Evolutionary conservation across 2,797 vertebrate genomes (phyloP).

Genomic region (Scarus forsteni): DNA sequence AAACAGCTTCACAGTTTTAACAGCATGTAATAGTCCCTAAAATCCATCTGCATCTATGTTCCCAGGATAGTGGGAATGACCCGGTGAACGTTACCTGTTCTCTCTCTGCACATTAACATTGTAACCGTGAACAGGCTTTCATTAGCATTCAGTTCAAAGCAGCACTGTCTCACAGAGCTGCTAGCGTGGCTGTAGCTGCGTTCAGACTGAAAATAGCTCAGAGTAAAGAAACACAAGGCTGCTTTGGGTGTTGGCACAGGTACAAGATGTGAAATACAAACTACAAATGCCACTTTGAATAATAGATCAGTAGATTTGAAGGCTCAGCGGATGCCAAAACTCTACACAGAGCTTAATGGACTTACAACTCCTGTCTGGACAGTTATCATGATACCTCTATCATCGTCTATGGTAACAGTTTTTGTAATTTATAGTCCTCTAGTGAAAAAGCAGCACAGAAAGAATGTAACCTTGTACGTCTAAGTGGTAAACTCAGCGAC

Average conservation of each 20-base stretch:
- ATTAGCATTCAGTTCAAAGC: conserved; percentile 5
- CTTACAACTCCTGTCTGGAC: conserved; percentile 1
- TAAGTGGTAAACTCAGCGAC: too few relatives aligned
- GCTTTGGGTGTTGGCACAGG: neutral
- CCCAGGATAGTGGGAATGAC: neutral
- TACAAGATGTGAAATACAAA: neutral
- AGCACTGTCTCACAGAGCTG: neutral
- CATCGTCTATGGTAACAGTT: too few relatives aligned
- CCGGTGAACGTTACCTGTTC: neutral
- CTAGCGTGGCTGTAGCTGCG: neutral
- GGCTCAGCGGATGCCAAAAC: neutral
- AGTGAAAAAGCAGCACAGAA: too few relatives aligned
- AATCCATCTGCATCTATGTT: too few relatives aligned
- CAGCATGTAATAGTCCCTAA: too few relatives aligned
- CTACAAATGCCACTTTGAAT: neutral
- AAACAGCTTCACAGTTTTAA: neutral
- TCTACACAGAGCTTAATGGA: neutral
- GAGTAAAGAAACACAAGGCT: neutral
- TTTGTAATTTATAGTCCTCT: too few relatives aligned
- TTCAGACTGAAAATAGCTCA: neutral
- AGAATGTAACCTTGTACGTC: too few relatives aligned
- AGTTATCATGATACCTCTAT: neutral
- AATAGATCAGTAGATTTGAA: neutral
- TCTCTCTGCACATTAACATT: neutral
- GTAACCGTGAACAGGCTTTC: neutral